These are phyloP conservation scores for Sphecodes monilicornis DNA, from an alignment of 2,888 invertebrate genomes.

Conservation along the genomic window DNA sequence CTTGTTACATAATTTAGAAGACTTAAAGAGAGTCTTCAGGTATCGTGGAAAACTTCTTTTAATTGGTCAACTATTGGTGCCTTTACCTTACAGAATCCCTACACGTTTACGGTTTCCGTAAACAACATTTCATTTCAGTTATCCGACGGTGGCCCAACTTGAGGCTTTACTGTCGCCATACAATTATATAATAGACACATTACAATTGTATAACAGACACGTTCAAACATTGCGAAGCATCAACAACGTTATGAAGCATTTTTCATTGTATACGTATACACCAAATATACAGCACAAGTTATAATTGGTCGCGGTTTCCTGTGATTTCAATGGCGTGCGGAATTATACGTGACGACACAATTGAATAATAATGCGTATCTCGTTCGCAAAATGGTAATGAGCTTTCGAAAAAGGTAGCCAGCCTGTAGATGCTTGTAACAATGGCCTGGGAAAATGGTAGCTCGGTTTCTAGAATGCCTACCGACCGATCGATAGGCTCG, in stretches of 20 bases:
- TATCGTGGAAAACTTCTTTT: no score
- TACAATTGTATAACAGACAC: not conserved
- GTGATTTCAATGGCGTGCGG: constrained; percentile 21
- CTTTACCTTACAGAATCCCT: no score
- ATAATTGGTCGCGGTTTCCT: constrained; percentile 35
- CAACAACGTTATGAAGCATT: not conserved
- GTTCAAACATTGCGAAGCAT: not conserved
- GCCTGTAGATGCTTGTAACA: constrained; percentile 49
- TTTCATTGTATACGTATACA: not conserved
- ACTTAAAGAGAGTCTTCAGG: no score
- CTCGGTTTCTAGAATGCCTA: constrained; percentile 64
- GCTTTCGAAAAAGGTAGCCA: constrained; percentile 37
- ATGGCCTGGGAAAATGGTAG: constrained; percentile 65
- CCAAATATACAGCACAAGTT: constrained; percentile 7
- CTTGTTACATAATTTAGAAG: no score
- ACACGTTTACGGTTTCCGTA: no score
- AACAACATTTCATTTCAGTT: no score
- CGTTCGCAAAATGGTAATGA: constrained; percentile 45
- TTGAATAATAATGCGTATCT: constrained; percentile 25
- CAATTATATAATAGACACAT: no score
- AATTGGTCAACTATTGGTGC: no score
- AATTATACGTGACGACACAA: constrained; percentile 14
- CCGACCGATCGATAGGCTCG: constrained; percentile 66
- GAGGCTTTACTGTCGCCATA: no score
- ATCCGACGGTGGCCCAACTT: no score